Percentiles rank a stretch among this genome's conserved stretches.
phyloP scores from a whole-genome alignment of 2,797 vertebrate species.

The Acrocephalus scirpaceus region DNA sequence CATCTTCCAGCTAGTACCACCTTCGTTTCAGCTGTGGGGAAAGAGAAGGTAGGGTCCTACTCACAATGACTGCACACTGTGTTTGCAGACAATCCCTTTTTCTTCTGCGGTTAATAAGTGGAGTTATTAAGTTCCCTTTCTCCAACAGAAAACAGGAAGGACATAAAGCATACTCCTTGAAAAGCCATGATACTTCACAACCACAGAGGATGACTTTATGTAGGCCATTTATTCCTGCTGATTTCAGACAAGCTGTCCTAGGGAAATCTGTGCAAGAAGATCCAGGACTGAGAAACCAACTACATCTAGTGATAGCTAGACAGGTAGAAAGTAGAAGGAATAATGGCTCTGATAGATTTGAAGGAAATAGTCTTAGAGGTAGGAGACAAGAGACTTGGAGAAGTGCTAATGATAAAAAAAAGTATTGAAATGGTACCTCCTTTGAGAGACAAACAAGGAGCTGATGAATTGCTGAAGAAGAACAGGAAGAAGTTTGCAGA shows the following conservation, averaged over 20 bases:
- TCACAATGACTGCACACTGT: neutral
- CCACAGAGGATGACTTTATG: neutral
- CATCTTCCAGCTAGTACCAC: neutral
- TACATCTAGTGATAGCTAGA: neutral
- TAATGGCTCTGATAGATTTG: neutral
- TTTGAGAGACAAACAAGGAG: neutral
- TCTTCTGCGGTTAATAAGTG: neutral
- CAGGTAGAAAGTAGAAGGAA: neutral
- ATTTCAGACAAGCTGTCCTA: neutral
- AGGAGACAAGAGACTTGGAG: neutral
- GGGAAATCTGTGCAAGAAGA: neutral
- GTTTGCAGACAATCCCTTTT: neutral
- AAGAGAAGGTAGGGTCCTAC: neutral
- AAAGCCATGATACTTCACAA: neutral
- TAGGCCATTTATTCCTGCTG: neutral
- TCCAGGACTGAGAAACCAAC: neutral
- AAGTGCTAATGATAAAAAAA: neutral
- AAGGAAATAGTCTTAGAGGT: neutral
- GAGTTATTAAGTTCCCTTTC: neutral
- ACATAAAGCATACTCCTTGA: neutral
- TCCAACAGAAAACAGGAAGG: neutral
- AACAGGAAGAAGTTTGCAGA: constrained; percentile 2
- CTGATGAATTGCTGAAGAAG: neutral
- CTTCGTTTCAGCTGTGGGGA: neutral
- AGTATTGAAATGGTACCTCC: neutral